Percentiles rank a stretch among this genome's conserved stretches.
phyloP scores from a whole-genome alignment of 2,888 invertebrate species.

The Volucella inflata region DNA sequence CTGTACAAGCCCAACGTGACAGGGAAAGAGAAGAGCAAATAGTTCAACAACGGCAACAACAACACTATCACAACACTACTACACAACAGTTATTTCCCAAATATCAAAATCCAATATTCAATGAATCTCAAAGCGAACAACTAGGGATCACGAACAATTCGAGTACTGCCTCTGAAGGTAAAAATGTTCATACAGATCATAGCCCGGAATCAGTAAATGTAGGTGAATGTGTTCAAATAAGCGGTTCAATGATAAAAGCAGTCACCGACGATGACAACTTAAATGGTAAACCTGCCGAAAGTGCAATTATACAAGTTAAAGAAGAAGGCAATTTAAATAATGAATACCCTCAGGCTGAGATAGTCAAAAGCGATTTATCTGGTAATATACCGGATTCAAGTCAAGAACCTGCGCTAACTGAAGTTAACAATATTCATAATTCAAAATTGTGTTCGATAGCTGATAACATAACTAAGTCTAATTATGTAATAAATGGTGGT shows the following conservation, averaged over 20 bases:
- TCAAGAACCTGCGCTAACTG: slow-evolving; percentile 44
- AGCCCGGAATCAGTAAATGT: slow-evolving; percentile 68
- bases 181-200: slow-evolving; percentile 76
- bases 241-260: slow-evolving; percentile 18
- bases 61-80: slow-evolving; percentile 81
- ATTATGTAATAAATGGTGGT: slow-evolving; percentile 68
- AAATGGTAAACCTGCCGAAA: slow-evolving; percentile 51
- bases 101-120: slow-evolving; percentile 62
- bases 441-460: slow-evolving; percentile 55
- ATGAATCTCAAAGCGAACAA: slow-evolving; percentile 52
- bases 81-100: slow-evolving; percentile 81
- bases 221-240: slow-evolving; percentile 26
- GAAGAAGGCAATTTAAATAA: slow-evolving; percentile 25
- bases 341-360: slow-evolving; percentile 34
- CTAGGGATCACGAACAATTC: slow-evolving; percentile 3
- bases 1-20: slow-evolving; percentile 86
- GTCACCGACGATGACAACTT: slow-evolving; percentile 34
- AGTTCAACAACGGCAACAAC: slow-evolving; percentile 82
- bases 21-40: slow-evolving; percentile 83
- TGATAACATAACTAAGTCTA: slow-evolving; percentile 57
- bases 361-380: slow-evolving; percentile 22
- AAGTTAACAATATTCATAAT: slow-evolving; percentile 67
- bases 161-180: slow-evolving; percentile 55
- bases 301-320: slow-evolving; percentile 66
- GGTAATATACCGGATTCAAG: slow-evolving; percentile 9